Evolutionary conservation across 2,888 invertebrate species (phyloP).

Genomic region (Dyspetes luteomarginatus): DNA sequence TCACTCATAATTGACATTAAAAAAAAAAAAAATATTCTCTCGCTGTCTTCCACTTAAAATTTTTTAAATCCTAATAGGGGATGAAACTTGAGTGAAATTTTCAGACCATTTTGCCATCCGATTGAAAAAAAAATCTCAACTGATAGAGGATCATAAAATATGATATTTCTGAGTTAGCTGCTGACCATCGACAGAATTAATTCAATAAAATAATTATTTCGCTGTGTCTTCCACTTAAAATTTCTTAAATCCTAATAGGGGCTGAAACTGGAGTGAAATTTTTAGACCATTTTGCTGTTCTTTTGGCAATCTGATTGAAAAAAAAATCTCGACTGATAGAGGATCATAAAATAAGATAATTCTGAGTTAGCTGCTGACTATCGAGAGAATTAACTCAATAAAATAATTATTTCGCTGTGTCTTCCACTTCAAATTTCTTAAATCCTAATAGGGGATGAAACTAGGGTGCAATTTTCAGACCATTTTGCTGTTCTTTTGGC

Average conservation of each 20-base stretch:
- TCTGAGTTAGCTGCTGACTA: no score
- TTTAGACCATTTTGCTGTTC: conserved; percentile 20
- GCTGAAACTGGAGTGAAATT: not conserved
- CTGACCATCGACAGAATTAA: no score
- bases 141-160: no score
- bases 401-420: not conserved
- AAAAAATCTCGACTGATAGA: not conserved
- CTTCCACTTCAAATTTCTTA: conserved; percentile 10
- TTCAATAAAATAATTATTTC: no score
- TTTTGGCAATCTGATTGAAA: conserved; percentile 30
- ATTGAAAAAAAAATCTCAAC: conserved; percentile 2
- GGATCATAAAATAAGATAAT: no score
- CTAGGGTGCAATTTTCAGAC: conserved; percentile 7
- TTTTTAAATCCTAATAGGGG: conserved; percentile 9
- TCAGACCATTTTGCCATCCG: conserved; percentile 25
- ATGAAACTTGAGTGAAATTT: conserved; percentile 5
- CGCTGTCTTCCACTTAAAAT: conserved; percentile 13
- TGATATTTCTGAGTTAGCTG: no score
- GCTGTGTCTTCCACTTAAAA: conserved; percentile 12
- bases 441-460: conserved; percentile 13
- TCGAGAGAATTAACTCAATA: no score
- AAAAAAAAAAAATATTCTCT: no score
- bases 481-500: no score
- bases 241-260: conserved; percentile 11
- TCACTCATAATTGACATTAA: no score